These are phyloP conservation scores for Ceyx margarethae DNA, from an alignment of 2,113 vertebrate genomes.

Conservation along the genomic window DNA sequence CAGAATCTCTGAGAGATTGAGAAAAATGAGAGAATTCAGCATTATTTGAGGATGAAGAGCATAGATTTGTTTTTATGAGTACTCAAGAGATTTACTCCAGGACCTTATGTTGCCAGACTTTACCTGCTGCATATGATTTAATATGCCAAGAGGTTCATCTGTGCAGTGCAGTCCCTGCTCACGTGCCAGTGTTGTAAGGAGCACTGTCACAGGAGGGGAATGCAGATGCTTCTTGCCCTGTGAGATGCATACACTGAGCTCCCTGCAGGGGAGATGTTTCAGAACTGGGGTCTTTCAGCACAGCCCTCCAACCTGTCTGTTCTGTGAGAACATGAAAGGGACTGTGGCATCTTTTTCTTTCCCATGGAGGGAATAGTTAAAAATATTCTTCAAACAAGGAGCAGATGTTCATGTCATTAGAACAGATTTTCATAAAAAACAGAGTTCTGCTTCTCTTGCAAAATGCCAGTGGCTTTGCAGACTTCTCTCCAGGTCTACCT, in stretches of 20 bases:
- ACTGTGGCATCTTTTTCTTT: slow-evolving; percentile 25
- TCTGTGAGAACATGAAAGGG: slow-evolving; percentile 1
- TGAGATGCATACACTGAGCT: background rate
- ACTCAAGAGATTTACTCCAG: background rate
- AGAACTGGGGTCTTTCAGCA: background rate
- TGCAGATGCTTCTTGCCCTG: background rate
- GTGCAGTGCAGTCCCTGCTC: background rate
- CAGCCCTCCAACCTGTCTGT: background rate
- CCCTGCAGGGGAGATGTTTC: background rate
- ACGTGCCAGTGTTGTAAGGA: background rate
- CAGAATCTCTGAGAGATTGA: background rate
- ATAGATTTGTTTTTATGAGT: background rate
- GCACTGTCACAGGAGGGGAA: background rate
- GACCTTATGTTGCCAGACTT: background rate
- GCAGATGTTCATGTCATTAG: slow-evolving; percentile 64
- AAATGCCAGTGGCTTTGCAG: slow-evolving; percentile 42
- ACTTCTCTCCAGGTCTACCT: background rate
- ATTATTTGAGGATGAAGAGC: background rate
- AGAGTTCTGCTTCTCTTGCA: slow-evolving; percentile 36
- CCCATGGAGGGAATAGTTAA: slow-evolving; percentile 59
- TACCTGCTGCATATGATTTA: background rate
- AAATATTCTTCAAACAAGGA: slow-evolving; percentile 63
- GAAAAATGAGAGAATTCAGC: background rate
- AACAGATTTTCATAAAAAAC: slow-evolving; percentile 47
- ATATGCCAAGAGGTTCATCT: background rate